A percentile compares a stretch with the other conserved stretches of the same genome.
Conservation (phyloP, 2,888 invertebrate species). For the Pseudolycoriella hygida region DNA sequence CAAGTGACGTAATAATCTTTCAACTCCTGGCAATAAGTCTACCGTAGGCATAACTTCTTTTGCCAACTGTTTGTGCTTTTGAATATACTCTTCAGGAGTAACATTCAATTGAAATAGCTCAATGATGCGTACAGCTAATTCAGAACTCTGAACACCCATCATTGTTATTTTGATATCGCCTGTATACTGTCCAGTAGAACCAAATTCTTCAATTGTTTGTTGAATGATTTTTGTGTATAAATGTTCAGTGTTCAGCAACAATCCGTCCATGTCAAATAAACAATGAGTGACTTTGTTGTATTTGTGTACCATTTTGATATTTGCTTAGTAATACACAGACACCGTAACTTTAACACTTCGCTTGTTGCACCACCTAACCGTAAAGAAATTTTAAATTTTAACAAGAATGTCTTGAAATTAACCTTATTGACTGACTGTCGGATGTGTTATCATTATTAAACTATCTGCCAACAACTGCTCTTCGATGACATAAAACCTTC, state of each 20-base stretch:
- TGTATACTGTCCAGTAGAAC: slow-evolving; percentile 44
- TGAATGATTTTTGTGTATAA: slow-evolving; percentile 58
- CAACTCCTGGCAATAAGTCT: slow-evolving; percentile 57
- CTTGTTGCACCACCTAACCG: no score
- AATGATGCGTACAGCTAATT: slow-evolving; percentile 39
- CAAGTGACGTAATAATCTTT: slow-evolving; percentile 57
- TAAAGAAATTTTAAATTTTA: no score
- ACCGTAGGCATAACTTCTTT: slow-evolving; percentile 13
- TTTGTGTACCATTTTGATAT: slow-evolving; percentile 2
- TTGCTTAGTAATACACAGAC: no score
- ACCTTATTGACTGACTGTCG: no score
- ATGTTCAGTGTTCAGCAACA: slow-evolving; percentile 53
- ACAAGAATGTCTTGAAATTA: no score
- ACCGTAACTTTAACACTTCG: no score
- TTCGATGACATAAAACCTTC: no score
- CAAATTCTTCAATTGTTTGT: slow-evolving; percentile 44
- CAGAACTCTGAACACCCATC: slow-evolving; percentile 53
- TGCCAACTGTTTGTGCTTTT: slow-evolving; percentile 34
- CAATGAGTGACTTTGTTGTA: slow-evolving; percentile 34
- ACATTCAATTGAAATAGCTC: slow-evolving; percentile 42
- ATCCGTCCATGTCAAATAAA: slow-evolving; percentile 43
- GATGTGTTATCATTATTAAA: no score
- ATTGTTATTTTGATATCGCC: slow-evolving; percentile 56
- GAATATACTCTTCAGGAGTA: slow-evolving; percentile 44
- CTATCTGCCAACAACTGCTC: no score